Conservation (phyloP, 2,797 vertebrate species). For the Neosalanx taihuensis region DNA sequence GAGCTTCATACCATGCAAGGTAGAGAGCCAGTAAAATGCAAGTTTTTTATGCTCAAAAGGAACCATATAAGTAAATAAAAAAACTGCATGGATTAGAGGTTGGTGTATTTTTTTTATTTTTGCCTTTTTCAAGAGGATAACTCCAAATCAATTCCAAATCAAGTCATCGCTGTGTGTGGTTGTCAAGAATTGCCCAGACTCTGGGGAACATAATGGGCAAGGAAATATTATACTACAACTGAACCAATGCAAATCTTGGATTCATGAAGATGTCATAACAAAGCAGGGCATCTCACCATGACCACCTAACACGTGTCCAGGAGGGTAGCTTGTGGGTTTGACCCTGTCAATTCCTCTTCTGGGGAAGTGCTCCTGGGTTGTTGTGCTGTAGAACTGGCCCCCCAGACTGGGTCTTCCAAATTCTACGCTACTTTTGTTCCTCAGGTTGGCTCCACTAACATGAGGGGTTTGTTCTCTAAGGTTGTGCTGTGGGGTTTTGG, state of each 20-base stretch:
- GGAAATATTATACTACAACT: not conserved
- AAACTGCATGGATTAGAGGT: not conserved
- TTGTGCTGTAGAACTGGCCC: slow-evolving; percentile 42
- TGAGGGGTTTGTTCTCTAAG: slow-evolving; percentile 4
- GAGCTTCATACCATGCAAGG: too few species aligned
- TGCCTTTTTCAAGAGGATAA: not conserved
- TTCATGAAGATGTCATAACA: too few species aligned
- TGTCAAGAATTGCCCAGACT: slow-evolving; percentile 23
- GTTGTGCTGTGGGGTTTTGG: not conserved
- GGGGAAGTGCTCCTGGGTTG: slow-evolving; percentile 36
- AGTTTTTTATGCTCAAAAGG: not conserved
- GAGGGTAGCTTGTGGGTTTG: slow-evolving; percentile 8
- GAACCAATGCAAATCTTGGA: too few species aligned
- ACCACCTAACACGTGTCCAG: slow-evolving; percentile 37
- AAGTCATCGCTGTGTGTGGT: slow-evolving; percentile 22
- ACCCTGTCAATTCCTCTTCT: not conserved
- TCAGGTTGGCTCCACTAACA: slow-evolving; percentile 19
- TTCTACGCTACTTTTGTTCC: slow-evolving; percentile 51
- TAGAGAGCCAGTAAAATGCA: too few species aligned
- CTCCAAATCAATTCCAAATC: too few species aligned
- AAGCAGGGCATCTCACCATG: slow-evolving; percentile 37
- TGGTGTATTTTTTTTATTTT: not conserved
- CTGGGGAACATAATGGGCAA: slow-evolving; percentile 32
- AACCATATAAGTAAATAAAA: not conserved
- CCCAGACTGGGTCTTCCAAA: slow-evolving; percentile 31